phyloP scores from a whole-genome alignment of 2,888 invertebrate species.

The Ochropacha duplaris region DNA sequence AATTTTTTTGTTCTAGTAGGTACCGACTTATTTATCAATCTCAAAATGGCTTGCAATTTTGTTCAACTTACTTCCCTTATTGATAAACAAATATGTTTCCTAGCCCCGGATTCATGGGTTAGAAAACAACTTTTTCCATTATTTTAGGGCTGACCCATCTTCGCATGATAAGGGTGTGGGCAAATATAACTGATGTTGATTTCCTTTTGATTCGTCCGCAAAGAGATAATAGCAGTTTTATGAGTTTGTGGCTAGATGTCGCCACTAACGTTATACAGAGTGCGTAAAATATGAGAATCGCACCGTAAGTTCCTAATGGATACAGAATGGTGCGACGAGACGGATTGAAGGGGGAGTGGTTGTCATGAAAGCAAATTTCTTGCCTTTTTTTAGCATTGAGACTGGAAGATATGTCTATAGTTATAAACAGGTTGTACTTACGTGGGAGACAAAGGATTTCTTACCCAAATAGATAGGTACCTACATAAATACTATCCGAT shows the following conservation, averaged over 20 bases:
- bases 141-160: constrained; percentile 56
- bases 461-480: too few relatives aligned
- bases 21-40: not conserved
- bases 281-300: constrained; percentile 42
- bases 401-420: too few relatives aligned
- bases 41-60: not conserved
- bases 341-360: constrained; percentile 33
- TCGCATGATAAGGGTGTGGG: constrained; percentile 72
- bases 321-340: constrained; percentile 50
- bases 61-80: not conserved
- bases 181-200: constrained; percentile 78
- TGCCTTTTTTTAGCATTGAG: not conserved
- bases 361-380: constrained; percentile 7
- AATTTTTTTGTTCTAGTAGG: too few relatives aligned
- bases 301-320: constrained; percentile 50
- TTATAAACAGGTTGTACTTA: too few relatives aligned
- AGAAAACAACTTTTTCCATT: constrained; percentile 27
- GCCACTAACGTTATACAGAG: constrained; percentile 29
- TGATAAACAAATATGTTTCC: not conserved
- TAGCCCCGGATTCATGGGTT: not conserved
- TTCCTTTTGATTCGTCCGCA: constrained; percentile 75
- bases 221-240: constrained; percentile 73
- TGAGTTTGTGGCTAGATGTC: constrained; percentile 60
- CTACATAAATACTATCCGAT: too few relatives aligned
- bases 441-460: too few relatives aligned